phyloP scores from a whole-genome alignment of 2,797 vertebrate genomes.

The Trachurus trachurus region DNA sequence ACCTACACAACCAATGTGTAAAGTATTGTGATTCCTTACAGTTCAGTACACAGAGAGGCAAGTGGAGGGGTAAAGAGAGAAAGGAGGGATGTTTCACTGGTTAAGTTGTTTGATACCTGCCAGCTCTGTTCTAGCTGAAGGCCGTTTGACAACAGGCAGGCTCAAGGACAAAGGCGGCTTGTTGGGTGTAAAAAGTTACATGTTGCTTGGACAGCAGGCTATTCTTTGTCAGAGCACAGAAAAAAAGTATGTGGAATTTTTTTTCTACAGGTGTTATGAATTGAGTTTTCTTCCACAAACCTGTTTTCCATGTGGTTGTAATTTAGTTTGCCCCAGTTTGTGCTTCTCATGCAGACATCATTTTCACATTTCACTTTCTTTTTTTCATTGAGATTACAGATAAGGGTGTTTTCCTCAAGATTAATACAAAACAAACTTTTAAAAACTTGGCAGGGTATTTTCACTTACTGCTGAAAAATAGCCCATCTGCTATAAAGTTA shows the following conservation, averaged over 20 bases:
- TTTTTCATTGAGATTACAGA: conserved; percentile 6
- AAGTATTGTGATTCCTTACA: conserved; percentile 27
- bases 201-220: conserved; percentile 1
- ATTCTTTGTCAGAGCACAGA: neutral
- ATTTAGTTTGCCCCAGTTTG: conserved; percentile 24
- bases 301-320: conserved; percentile 38
- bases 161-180: conserved; percentile 12
- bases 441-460: conserved; percentile 13
- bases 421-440: conserved; percentile 2
- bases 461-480: conserved; percentile 10
- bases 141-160: conserved; percentile 28
- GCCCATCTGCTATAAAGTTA: neutral
- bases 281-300: conserved; percentile 34
- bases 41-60: conserved; percentile 10
- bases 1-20: conserved; percentile 34
- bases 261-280: conserved; percentile 46
- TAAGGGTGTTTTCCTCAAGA: conserved; percentile 16
- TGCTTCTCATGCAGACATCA: neutral
- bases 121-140: conserved; percentile 26
- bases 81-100: conserved; percentile 11
- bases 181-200: conserved; percentile 19
- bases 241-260: conserved; percentile 25
- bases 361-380: conserved; percentile 20
- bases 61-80: neutral
- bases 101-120: conserved; percentile 7